Percentiles rank a stretch among this genome's conserved stretches.
Evolutionary conservation across 2,888 invertebrate species (phyloP).

Genomic region (Platerodrilus igneus): DNA sequence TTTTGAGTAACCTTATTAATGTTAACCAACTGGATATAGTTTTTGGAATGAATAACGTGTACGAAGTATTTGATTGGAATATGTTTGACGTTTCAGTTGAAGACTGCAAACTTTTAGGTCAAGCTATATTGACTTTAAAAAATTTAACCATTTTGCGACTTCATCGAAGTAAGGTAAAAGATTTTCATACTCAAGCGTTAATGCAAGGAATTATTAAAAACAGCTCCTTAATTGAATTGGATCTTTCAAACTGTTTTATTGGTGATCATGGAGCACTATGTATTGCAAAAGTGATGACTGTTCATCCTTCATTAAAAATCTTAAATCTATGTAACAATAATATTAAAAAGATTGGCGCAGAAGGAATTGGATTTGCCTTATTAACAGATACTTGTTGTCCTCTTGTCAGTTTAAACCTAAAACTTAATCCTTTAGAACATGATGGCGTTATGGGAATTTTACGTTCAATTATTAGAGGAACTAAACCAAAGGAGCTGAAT

Average conservation of each 20-base stretch:
- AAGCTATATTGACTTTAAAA: slow-evolving; percentile 41
- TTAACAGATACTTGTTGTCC: slow-evolving; percentile 34
- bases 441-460: slow-evolving; percentile 57
- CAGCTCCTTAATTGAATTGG: slow-evolving; percentile 51
- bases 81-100: slow-evolving; percentile 59
- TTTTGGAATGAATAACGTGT: slow-evolving; percentile 45
- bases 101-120: slow-evolving; percentile 57
- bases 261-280: slow-evolving; percentile 60
- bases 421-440: slow-evolving; percentile 58
- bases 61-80: slow-evolving; percentile 53
- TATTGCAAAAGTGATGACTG: slow-evolving; percentile 56
- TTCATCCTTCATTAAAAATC: slow-evolving; percentile 51
- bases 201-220: slow-evolving; percentile 53
- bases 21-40: slow-evolving; percentile 51
- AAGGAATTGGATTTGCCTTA: slow-evolving; percentile 43
- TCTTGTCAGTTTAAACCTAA: slow-evolving; percentile 50
- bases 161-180: slow-evolving; percentile 58
- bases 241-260: slow-evolving; percentile 63
- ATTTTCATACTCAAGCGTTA: slow-evolving; percentile 55
- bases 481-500: slow-evolving; percentile 53
- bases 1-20: slow-evolving; percentile 52
- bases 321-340: slow-evolving; percentile 28
- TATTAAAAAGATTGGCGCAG: slow-evolving; percentile 31
- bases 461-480: slow-evolving; percentile 54
- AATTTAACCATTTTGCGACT: slow-evolving; percentile 53